Percentiles rank a stretch among this genome's conserved stretches.
These are phyloP conservation scores for Eremobia ochroleuca DNA, from an alignment of 2,888 invertebrate genomes.

Conservation along the genomic window DNA sequence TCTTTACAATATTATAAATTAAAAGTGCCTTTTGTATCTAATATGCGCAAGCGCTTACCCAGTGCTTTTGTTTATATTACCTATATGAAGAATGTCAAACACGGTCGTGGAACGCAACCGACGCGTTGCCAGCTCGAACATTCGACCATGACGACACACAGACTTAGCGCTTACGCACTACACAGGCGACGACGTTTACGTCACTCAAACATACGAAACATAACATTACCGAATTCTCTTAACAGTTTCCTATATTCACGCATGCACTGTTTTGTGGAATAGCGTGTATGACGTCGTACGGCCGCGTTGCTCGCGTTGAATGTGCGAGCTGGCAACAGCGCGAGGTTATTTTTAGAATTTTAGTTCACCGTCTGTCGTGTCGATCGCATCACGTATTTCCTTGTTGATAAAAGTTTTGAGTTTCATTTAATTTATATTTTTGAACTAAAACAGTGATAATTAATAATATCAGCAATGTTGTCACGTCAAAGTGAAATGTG, in stretches of 20 bases:
- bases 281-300: conserved; percentile 40
- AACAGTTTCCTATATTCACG: conserved; percentile 15
- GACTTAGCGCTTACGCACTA: conserved; percentile 30
- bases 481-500: neutral
- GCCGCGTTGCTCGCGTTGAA: conserved; percentile 60
- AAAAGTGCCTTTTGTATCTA: neutral
- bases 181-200: conserved; percentile 20
- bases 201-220: conserved; percentile 21
- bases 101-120: conserved; percentile 19
- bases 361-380: conserved; percentile 63
- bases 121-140: conserved; percentile 56
- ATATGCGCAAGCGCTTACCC: neutral
- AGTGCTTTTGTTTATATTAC: neutral
- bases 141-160: conserved; percentile 55
- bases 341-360: conserved; percentile 64
- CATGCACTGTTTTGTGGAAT: neutral
- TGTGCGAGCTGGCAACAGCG: conserved; percentile 58
- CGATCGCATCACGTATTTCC: conserved; percentile 60
- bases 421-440: conserved; percentile 5
- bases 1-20: neutral
- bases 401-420: conserved; percentile 4
- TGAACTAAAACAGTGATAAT: neutral
- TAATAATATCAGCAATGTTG: neutral
- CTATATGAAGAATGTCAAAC: conserved; percentile 42
- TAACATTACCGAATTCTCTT: neutral